Conservation (phyloP, 2,797 vertebrate genomes). For the Micrastur ruficollis region DNA sequence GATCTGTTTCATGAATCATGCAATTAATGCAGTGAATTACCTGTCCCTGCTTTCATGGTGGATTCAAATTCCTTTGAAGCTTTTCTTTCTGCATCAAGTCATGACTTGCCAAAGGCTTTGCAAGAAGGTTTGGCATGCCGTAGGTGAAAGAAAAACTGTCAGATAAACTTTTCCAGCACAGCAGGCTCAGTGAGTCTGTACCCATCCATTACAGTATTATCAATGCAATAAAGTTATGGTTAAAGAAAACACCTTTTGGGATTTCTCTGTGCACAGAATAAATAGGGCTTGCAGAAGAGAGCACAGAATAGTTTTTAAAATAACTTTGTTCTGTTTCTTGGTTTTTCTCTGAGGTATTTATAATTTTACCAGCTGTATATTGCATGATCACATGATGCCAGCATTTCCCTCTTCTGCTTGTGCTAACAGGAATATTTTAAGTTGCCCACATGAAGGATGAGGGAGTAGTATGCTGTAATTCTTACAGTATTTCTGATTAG, state of each 20-base stretch:
- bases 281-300: neutral
- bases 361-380: neutral
- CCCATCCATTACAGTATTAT: constrained; percentile 1
- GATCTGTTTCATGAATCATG: neutral
- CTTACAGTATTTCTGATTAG: constrained; percentile 45
- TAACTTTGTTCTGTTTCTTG: neutral
- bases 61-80: constrained; percentile 42
- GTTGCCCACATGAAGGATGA: neutral
- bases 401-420: neutral
- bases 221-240: neutral
- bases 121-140: neutral
- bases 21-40: neutral
- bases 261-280: neutral
- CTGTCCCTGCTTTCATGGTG: neutral
- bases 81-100: constrained; percentile 12
- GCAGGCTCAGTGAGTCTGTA: neutral
- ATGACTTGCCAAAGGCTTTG: constrained; percentile 23
- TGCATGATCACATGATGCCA: neutral
- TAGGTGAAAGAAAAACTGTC: neutral
- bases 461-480: constrained; percentile 32
- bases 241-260: neutral
- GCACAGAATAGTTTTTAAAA: neutral
- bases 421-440: neutral
- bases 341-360: neutral
- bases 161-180: neutral